Evolutionary conservation across 2,113 vertebrate genomes (phyloP).

Genomic region (Psilopsiagon aymara): DNA sequence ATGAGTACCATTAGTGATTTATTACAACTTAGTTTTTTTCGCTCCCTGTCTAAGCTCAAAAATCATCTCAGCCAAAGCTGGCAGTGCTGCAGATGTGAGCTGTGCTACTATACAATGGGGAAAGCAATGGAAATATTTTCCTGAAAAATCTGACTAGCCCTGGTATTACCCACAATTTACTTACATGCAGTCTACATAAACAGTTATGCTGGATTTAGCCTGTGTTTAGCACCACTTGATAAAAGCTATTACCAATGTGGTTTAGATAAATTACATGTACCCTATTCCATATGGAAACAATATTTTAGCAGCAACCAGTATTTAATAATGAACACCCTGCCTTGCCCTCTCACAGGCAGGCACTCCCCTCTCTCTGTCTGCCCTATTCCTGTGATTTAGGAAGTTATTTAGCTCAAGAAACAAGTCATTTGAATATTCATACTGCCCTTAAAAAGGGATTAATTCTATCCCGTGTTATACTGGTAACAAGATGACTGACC

Average conservation of each 20-base stretch:
- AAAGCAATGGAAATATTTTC: constrained; percentile 11
- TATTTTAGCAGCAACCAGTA: constrained; percentile 62
- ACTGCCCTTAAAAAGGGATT: constrained; percentile 79
- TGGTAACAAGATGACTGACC: constrained; percentile 82
- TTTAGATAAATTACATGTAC: constrained; percentile 70
- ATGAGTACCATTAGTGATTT: background rate
- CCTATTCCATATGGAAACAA: constrained; percentile 66
- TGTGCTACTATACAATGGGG: background rate
- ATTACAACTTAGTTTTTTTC: background rate
- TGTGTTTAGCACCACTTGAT: constrained; percentile 62
- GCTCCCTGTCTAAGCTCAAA: background rate
- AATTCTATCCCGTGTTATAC: constrained; percentile 80
- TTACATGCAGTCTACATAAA: constrained; percentile 28
- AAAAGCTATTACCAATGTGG: constrained; percentile 63
- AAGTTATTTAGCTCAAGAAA: constrained; percentile 84
- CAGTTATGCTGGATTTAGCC: constrained; percentile 37
- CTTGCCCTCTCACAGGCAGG: background rate
- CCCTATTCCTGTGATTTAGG: constrained; percentile 70
- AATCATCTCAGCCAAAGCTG: background rate
- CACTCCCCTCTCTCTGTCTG: constrained; percentile 21
- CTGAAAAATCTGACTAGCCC: constrained; percentile 33
- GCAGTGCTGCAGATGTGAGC: background rate
- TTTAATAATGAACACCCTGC: constrained; percentile 58
- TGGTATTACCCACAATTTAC: constrained; percentile 50
- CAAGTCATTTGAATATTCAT: constrained; percentile 85